phyloP scores from a whole-genome alignment of 2,888 invertebrate genomes.

The Zygogramma bicolorata region DNA sequence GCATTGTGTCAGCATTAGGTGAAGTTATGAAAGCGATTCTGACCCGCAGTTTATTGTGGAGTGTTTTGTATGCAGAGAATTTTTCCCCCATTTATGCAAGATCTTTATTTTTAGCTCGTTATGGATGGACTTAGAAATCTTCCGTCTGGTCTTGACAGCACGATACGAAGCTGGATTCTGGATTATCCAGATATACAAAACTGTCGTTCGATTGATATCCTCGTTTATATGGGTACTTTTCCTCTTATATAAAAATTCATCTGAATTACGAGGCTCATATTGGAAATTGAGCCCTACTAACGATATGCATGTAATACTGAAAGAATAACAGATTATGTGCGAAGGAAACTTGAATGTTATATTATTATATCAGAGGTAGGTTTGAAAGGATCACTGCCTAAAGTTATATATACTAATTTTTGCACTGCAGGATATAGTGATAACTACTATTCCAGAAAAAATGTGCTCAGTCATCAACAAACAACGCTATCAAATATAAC shows the following conservation, averaged over 20 bases:
- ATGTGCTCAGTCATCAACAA: too few relatives aligned
- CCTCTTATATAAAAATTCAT: too few relatives aligned
- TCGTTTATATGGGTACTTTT: not conserved
- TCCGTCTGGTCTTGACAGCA: conserved; percentile 1
- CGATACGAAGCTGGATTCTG: not conserved
- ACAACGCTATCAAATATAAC: too few relatives aligned
- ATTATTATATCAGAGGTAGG: too few relatives aligned
- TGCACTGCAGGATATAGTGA: too few relatives aligned
- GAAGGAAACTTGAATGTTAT: too few relatives aligned
- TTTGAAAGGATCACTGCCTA: too few relatives aligned
- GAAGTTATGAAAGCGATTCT: conserved; percentile 4
- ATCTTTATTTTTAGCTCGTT: not conserved
- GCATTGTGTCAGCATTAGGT: conserved; percentile 1
- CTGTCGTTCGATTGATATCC: not conserved
- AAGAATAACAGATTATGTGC: too few relatives aligned
- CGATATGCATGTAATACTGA: not conserved
- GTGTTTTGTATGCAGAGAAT: not conserved
- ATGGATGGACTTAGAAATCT: not conserved
- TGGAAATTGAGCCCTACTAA: not conserved
- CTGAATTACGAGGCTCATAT: too few relatives aligned
- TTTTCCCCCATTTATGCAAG: conserved; percentile 5
- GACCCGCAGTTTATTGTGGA: not conserved
- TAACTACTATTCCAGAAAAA: too few relatives aligned
- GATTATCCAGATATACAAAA: not conserved
- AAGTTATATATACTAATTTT: too few relatives aligned